These are phyloP conservation scores for Linurgus olivaceus DNA, from an alignment of 2,797 vertebrate genomes.

Conservation along the genomic window DNA sequence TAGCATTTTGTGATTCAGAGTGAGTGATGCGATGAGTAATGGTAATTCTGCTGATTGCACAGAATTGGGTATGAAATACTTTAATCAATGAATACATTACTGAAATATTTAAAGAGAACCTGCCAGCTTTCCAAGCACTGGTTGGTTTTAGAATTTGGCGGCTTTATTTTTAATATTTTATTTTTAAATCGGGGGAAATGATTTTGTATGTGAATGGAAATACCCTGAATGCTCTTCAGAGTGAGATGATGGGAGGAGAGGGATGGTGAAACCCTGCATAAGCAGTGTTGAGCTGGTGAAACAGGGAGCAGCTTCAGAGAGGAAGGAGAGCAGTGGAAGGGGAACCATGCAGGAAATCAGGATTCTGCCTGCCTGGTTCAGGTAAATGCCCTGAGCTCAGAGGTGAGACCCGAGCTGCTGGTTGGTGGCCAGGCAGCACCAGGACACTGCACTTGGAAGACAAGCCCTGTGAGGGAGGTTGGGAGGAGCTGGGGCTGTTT, in stretches of 20 bases:
- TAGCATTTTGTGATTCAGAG: slow-evolving; percentile 24
- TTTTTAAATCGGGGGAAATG: background rate
- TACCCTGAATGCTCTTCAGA: background rate
- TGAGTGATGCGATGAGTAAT: slow-evolving; percentile 27
- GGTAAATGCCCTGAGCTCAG: background rate
- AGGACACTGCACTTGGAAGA: background rate
- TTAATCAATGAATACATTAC: background rate
- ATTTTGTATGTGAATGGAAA: background rate
- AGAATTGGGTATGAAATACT: slow-evolving; percentile 3
- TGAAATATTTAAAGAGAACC: background rate
- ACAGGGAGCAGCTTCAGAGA: background rate
- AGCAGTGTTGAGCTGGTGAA: rapidly evolving
- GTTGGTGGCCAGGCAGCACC: rapidly evolving
- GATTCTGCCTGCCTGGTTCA: background rate
- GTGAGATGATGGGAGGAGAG: background rate
- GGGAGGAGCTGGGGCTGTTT: background rate
- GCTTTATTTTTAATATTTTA: background rate
- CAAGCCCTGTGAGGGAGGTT: background rate
- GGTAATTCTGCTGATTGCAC: slow-evolving; percentile 55
- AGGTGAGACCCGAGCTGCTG: background rate
- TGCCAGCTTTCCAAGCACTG: background rate
- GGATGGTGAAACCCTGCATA: background rate
- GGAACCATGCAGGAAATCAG: background rate
- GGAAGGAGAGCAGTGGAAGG: background rate
- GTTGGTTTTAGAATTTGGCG: background rate